phyloP scores from a whole-genome alignment of 2,888 invertebrate species.

The Hymenopus coronatus region DNA sequence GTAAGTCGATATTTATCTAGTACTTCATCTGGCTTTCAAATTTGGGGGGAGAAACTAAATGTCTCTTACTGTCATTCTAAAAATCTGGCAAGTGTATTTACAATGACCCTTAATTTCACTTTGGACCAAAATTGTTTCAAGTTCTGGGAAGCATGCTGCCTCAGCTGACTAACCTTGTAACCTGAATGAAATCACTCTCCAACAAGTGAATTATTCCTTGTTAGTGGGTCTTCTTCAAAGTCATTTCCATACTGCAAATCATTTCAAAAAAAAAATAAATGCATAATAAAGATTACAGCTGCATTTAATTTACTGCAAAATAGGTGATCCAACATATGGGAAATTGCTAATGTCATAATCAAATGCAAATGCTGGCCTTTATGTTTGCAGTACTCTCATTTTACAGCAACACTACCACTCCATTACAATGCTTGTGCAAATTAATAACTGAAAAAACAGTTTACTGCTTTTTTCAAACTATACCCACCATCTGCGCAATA shows the following conservation, averaged over 20 bases:
- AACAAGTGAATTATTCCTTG: too few relatives aligned
- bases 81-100: too few relatives aligned
- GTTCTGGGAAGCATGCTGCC: too few relatives aligned
- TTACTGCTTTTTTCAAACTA: not conserved
- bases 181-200: too few relatives aligned
- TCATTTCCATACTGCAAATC: not conserved
- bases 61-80: too few relatives aligned
- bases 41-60: too few relatives aligned
- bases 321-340: not conserved
- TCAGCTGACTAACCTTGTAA: too few relatives aligned
- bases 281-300: not conserved
- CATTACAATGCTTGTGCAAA: not conserved
- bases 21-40: too few relatives aligned
- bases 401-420: not conserved
- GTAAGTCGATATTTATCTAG: too few relatives aligned
- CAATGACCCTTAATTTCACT: too few relatives aligned
- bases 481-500: not conserved
- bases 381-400: not conserved
- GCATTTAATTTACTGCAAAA: not conserved
- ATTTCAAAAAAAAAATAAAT: not conserved
- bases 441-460: not conserved
- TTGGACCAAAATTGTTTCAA: too few relatives aligned
- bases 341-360: not conserved
- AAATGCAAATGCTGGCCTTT: not conserved
- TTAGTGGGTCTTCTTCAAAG: not conserved